A percentile compares a stretch with the other conserved stretches of the same genome.
Conservation (phyloP, 2,797 vertebrate genomes). For the Enteromius anoplus region DNA sequence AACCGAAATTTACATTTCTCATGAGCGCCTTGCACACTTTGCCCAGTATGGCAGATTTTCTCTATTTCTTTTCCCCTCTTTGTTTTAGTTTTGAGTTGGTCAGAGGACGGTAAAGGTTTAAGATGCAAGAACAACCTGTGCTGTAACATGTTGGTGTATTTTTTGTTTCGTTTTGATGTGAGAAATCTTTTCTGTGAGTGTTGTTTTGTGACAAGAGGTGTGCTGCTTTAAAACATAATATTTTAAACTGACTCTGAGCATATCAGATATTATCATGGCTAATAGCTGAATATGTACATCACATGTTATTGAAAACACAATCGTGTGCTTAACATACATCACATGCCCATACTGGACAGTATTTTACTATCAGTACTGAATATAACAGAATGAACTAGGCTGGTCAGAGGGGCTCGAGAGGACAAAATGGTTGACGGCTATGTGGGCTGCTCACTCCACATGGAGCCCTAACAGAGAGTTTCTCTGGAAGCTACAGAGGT, state of each 20-base stretch:
- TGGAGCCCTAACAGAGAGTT: constrained; percentile 41
- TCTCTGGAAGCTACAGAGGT: constrained; percentile 41
- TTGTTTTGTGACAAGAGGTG: constrained; percentile 65
- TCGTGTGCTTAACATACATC: constrained; percentile 61
- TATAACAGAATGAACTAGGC: constrained; percentile 47
- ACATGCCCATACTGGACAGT: constrained; percentile 40
- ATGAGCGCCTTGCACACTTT: constrained; percentile 67
- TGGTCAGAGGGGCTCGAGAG: constrained; percentile 67
- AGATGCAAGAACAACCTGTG: constrained; percentile 50
- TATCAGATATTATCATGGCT: constrained; percentile 73
- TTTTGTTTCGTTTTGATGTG: constrained; percentile 38
- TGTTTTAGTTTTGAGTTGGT: constrained; percentile 59
- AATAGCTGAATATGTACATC: constrained; percentile 71
- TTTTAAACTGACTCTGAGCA: constrained; percentile 74
- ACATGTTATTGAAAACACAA: constrained; percentile 64
- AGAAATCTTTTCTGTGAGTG: constrained; percentile 47
- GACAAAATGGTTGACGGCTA: constrained; percentile 64
- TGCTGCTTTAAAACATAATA: constrained; percentile 78
- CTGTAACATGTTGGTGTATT: constrained; percentile 52
- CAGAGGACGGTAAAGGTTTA: constrained; percentile 45
- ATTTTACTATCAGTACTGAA: constrained; percentile 36
- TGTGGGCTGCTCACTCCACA: constrained; percentile 55
- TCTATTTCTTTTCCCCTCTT: constrained; percentile 50
- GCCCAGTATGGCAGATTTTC: constrained; percentile 53
- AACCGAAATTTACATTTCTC: constrained; percentile 70